Percentiles rank a stretch among this genome's conserved stretches.
These are phyloP conservation scores for Hedychridium roseum DNA, from an alignment of 2,888 invertebrate genomes.

Conservation along the genomic window DNA sequence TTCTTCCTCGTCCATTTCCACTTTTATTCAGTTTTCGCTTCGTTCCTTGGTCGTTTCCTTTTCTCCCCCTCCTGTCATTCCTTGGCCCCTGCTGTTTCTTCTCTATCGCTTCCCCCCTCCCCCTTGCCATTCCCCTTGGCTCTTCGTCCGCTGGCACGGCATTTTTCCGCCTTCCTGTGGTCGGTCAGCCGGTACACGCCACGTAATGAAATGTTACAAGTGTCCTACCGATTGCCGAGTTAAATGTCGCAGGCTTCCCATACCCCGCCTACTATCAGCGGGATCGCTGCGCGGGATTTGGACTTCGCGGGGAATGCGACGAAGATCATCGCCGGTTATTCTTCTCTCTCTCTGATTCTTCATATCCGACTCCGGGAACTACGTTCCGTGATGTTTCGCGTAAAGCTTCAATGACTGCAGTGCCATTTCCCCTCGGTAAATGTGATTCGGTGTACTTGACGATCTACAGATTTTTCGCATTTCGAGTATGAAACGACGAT, in stretches of 20 bases:
- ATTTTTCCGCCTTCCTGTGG: conserved; percentile 4
- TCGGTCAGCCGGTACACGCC: conserved; percentile 36
- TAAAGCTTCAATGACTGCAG: too few relatives aligned
- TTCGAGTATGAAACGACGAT: too few relatives aligned
- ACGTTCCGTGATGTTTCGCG: too few relatives aligned
- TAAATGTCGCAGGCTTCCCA: conserved; percentile 60
- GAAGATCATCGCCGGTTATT: too few relatives aligned
- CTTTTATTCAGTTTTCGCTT: conserved; percentile 5
- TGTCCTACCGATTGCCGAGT: conserved; percentile 58
- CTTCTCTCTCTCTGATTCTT: too few relatives aligned
- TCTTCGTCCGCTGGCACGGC: too few relatives aligned
- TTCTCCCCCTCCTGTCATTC: conserved; percentile 7
- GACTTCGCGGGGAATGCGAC: conserved; percentile 45
- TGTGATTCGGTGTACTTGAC: too few relatives aligned
- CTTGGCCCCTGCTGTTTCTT: not conserved
- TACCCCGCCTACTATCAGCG: conserved; percentile 37
- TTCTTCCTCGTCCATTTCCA: conserved; percentile 18
- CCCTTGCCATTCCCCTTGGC: conserved; percentile 1
- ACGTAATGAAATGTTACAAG: conserved; percentile 63
- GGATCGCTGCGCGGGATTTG: conserved; percentile 36
- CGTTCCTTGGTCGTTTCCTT: conserved; percentile 9
- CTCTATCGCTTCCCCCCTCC: not conserved
- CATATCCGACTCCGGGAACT: too few relatives aligned
- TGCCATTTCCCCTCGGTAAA: too few relatives aligned
- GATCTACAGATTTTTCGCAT: too few relatives aligned